These are phyloP conservation scores for Melanotaenia nigrans DNA, from an alignment of 2,797 vertebrate genomes.

Conservation along the genomic window DNA sequence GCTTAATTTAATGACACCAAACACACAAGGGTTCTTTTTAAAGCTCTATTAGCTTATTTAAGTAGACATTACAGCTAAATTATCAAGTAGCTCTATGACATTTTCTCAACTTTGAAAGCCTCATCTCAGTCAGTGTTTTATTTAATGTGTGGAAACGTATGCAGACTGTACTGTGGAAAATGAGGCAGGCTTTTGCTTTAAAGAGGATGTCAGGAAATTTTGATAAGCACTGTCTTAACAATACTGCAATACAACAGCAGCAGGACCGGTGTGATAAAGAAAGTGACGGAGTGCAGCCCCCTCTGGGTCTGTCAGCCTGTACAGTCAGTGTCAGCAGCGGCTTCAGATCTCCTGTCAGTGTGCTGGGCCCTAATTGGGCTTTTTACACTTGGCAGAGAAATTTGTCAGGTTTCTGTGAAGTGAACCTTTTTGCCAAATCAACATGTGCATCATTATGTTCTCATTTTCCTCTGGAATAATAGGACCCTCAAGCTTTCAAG, in stretches of 20 bases:
- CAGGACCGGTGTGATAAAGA: slow-evolving; percentile 48
- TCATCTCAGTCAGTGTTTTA: slow-evolving; percentile 18
- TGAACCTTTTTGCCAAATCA: slow-evolving; percentile 54
- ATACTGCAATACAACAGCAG: slow-evolving; percentile 38
- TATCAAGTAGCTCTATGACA: slow-evolving; percentile 17
- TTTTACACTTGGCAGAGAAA: slow-evolving; percentile 66
- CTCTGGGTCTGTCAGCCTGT: slow-evolving; percentile 52
- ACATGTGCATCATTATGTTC: slow-evolving; percentile 47
- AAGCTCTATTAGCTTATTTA: slow-evolving; percentile 21
- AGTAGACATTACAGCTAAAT: slow-evolving; percentile 9
- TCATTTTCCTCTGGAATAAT: slow-evolving; percentile 32
- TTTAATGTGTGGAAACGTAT: slow-evolving; percentile 32
- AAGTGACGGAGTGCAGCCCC: slow-evolving; percentile 43
- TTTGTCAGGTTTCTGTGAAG: slow-evolving; percentile 69
- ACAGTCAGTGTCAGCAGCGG: slow-evolving; percentile 52
- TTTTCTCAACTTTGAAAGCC: slow-evolving; percentile 40
- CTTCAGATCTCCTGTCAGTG: slow-evolving; percentile 58
- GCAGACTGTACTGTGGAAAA: slow-evolving; percentile 37
- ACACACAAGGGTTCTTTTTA: slow-evolving; percentile 8
- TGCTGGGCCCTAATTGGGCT: slow-evolving; percentile 63
- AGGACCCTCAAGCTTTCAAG: slow-evolving; percentile 30
- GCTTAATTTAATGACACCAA: slow-evolving; percentile 12
- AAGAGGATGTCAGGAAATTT: slow-evolving; percentile 51
- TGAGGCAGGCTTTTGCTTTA: slow-evolving; percentile 39
- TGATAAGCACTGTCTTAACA: slow-evolving; percentile 50